These are phyloP conservation scores for Ceratina australensis DNA, from an alignment of 1,140 invertebrate genomes.

Conservation along the genomic window DNA sequence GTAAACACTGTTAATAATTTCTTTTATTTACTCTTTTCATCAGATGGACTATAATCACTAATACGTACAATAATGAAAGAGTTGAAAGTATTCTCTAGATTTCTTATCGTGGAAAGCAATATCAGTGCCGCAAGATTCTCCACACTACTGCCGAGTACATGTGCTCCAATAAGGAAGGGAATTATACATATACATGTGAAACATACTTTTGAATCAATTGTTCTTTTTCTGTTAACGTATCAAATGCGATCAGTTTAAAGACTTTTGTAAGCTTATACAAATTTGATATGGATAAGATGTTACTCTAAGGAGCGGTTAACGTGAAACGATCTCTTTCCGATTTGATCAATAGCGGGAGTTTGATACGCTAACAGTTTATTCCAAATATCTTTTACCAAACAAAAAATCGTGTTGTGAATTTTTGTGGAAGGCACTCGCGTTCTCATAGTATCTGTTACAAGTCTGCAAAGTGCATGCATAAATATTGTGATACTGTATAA, in stretches of 20 bases:
- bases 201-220: conserved; percentile 1
- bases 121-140: conserved; percentile 17
- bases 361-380: conserved; percentile 21
- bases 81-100: conserved; percentile 20
- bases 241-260: neutral
- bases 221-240: neutral
- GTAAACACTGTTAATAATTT: neutral
- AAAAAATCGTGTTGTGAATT: neutral
- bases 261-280: conserved; percentile 23
- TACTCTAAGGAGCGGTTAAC: neutral
- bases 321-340: conserved; percentile 6
- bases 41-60: neutral
- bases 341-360: conserved; percentile 1
- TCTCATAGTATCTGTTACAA: conserved; percentile 32
- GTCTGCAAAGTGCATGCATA: conserved; percentile 12
- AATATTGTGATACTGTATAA: conserved; percentile 50
- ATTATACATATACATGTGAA: neutral
- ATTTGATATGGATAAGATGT: conserved; percentile 30
- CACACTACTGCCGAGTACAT: conserved; percentile 28
- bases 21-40: neutral
- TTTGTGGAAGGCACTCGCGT: conserved; percentile 1
- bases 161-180: conserved; percentile 6
- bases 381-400: conserved; percentile 10
- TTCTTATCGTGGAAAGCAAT: conserved; percentile 27
- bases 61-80: neutral